phyloP scores from a whole-genome alignment of 2,797 vertebrate genomes.

The Semotilus atromaculatus region DNA sequence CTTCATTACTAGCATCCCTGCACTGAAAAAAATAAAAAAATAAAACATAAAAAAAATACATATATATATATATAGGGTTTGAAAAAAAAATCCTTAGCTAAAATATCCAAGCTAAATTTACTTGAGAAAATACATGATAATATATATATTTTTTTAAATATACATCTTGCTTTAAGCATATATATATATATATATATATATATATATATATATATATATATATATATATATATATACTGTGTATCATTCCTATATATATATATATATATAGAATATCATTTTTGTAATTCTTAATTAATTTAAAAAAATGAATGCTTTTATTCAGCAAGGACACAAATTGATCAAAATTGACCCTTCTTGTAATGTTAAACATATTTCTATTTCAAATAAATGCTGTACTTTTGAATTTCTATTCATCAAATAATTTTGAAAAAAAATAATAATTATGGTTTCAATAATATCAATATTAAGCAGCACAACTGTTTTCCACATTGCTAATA shows the following conservation, averaged over 20 bases:
- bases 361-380: neutral
- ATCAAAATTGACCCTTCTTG: neutral
- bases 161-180: no score
- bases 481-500: neutral
- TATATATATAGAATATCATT: no score
- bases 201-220: no score
- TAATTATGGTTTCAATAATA: neutral
- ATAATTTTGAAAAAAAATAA: neutral
- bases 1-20: conserved; percentile 14
- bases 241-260: no score
- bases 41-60: no score
- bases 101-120: neutral
- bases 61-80: no score
- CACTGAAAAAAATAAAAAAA: no score
- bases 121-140: neutral
- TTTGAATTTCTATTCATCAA: no score
- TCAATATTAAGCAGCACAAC: neutral
- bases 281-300: neutral
- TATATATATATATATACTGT: no score
- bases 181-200: no score
- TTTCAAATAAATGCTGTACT: neutral
- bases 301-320: neutral
- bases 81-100: neutral
- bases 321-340: neutral
- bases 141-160: no score